Percentiles rank a stretch among this genome's conserved stretches.
Conservation (phyloP, 2,888 invertebrate genomes). For the Apodemia hepburni region DNA sequence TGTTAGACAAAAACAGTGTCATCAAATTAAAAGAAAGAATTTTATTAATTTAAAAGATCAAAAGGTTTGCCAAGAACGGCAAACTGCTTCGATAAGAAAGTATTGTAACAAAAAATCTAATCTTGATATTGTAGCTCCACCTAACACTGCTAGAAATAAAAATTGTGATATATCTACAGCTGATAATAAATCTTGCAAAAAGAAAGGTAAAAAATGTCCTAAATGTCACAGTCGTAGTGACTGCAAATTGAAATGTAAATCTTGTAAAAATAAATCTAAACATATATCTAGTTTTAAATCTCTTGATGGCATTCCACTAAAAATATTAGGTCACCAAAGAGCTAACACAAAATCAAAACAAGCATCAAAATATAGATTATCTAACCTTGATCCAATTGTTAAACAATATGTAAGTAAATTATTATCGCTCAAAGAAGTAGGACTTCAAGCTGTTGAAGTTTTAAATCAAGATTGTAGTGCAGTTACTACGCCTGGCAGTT, state of each 20-base stretch:
- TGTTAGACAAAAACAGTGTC: constrained; percentile 29
- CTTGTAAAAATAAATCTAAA: constrained; percentile 22
- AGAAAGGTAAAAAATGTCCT: constrained; percentile 26
- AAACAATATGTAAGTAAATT: constrained; percentile 64
- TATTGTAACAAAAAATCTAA: constrained; percentile 2
- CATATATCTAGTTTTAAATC: background rate
- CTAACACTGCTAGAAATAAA: constrained; percentile 45
- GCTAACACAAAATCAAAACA: background rate
- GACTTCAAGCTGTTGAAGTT: constrained; percentile 60
- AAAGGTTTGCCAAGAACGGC: no score
- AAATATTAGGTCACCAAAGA: background rate
- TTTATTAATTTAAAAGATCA: background rate
- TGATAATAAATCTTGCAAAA: constrained; percentile 25
- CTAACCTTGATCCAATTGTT: constrained; percentile 50
- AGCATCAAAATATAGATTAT: constrained; percentile 29
- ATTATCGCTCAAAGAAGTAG: constrained; percentile 56
- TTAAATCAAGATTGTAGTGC: constrained; percentile 68
- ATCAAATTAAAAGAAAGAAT: constrained; percentile 26
- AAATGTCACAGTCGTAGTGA: constrained; percentile 34
- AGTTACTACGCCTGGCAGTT: constrained; percentile 68
- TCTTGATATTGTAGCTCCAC: constrained; percentile 41
- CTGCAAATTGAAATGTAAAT: constrained; percentile 26
- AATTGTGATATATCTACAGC: constrained; percentile 25
- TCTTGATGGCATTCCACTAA: background rate
- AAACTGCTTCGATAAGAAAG: background rate